Conservation (phyloP, 2,888 invertebrate genomes). For the Stegophylla sp. region DNA sequence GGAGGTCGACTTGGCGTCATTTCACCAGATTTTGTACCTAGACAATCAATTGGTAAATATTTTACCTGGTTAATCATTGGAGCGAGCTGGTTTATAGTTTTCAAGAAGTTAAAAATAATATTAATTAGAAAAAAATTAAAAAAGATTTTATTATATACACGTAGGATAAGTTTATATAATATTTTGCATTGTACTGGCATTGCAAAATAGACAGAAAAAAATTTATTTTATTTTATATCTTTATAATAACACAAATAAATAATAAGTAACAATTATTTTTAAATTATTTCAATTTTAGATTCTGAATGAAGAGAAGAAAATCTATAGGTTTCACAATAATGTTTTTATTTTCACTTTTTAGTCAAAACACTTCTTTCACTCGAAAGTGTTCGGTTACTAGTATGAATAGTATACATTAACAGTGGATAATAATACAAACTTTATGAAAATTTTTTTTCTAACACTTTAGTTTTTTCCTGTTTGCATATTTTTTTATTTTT, state of each 20-base stretch:
- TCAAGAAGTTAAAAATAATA: background rate
- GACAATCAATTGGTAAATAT: conserved; percentile 4
- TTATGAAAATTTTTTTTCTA: too few species aligned
- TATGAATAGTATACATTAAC: too few species aligned
- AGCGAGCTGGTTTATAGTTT: background rate
- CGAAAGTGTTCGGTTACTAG: too few species aligned
- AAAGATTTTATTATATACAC: background rate
- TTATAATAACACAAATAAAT: background rate
- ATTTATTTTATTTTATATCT: background rate
- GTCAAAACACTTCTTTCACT: too few species aligned
- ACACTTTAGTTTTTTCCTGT: too few species aligned
- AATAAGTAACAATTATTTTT: too few species aligned
- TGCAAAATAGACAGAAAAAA: background rate
- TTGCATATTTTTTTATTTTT: too few species aligned
- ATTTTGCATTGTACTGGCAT: background rate
- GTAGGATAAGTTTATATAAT: background rate
- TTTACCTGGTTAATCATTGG: background rate
- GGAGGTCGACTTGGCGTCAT: conserved; percentile 80
- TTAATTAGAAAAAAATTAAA: background rate
- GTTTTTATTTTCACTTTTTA: too few species aligned
- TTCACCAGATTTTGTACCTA: conserved; percentile 68
- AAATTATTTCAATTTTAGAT: too few species aligned
- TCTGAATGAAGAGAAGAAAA: too few species aligned
- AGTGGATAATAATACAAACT: too few species aligned
- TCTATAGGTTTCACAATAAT: too few species aligned